Conservation (phyloP, 2,113 vertebrate genomes). For the Daphoenositta chrysoptera region DNA sequence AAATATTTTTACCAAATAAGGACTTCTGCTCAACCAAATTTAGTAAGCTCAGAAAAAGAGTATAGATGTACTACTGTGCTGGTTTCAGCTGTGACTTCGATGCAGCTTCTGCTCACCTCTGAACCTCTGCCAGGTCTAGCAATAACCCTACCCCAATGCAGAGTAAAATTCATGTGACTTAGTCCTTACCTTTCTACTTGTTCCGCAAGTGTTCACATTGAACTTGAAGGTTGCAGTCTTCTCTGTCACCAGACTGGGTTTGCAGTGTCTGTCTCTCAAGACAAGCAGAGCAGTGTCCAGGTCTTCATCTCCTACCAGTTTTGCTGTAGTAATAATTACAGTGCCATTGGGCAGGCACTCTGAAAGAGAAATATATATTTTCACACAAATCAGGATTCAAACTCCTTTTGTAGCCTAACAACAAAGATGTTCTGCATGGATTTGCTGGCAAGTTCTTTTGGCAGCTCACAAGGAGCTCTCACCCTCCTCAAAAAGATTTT, state of each 20-base stretch:
- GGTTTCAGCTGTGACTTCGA: neutral
- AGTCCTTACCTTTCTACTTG: slow-evolving; percentile 43
- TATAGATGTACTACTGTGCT: neutral
- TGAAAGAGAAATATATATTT: neutral
- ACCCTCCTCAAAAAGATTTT: neutral
- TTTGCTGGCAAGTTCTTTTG: neutral
- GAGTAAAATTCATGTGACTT: neutral
- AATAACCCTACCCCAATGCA: neutral
- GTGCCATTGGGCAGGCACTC: slow-evolving; percentile 58
- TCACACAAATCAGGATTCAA: neutral
- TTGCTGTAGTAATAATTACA: slow-evolving; percentile 38
- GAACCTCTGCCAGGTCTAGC: neutral
- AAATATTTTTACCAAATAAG: neutral
- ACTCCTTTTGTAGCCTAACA: neutral
- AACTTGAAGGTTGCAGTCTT: slow-evolving; percentile 50
- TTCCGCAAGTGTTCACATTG: slow-evolving; percentile 21
- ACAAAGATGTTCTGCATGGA: neutral
- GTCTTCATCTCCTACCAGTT: neutral
- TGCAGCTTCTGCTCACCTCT: neutral
- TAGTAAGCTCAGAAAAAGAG: neutral
- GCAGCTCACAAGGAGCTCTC: neutral
- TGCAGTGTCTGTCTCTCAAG: slow-evolving; percentile 33
- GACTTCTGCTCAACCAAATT: neutral
- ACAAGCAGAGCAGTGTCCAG: slow-evolving; percentile 34
- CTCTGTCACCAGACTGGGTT: slow-evolving; percentile 19